phyloP scores from a whole-genome alignment of 1,140 invertebrate genomes.

The Eurosta solidaginis region DNA sequence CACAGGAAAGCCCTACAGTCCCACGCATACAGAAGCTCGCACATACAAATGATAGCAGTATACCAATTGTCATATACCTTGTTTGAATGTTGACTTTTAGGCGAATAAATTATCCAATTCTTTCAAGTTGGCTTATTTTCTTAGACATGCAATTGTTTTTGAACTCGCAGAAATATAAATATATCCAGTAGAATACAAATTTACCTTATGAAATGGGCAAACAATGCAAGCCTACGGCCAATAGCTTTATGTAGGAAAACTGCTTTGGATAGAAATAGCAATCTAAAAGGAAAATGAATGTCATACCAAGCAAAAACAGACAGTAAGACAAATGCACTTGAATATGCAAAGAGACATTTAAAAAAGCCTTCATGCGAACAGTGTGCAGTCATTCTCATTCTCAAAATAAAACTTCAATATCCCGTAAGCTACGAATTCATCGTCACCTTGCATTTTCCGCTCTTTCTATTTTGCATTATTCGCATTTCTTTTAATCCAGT shows the following conservation, averaged over 20 bases:
- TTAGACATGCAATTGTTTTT: neutral
- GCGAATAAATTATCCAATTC: too few species aligned
- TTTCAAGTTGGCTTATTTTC: neutral
- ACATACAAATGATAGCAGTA: neutral
- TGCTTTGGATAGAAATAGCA: neutral
- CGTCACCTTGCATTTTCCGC: too few species aligned
- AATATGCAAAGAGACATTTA: slow-evolving; percentile 7
- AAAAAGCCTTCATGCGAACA: neutral
- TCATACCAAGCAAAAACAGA: neutral
- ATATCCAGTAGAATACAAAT: neutral
- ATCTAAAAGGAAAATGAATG: neutral
- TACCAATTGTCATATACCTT: neutral
- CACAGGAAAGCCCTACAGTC: neutral
- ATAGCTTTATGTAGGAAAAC: neutral
- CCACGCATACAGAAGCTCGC: neutral
- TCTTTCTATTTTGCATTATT: too few species aligned
- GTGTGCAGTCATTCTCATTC: neutral
- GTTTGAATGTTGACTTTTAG: neutral
- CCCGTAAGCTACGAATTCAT: neutral
- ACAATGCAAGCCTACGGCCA: neutral
- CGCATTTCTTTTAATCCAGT: too few species aligned
- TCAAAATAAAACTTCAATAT: neutral
- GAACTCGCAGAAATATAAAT: too few species aligned
- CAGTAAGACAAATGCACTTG: slow-evolving; percentile 1
- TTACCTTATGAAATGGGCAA: neutral